Base-by-base conservation (phyloP, 2,797 vertebrate species). In the Neopelma chrysocephalum region DNA sequence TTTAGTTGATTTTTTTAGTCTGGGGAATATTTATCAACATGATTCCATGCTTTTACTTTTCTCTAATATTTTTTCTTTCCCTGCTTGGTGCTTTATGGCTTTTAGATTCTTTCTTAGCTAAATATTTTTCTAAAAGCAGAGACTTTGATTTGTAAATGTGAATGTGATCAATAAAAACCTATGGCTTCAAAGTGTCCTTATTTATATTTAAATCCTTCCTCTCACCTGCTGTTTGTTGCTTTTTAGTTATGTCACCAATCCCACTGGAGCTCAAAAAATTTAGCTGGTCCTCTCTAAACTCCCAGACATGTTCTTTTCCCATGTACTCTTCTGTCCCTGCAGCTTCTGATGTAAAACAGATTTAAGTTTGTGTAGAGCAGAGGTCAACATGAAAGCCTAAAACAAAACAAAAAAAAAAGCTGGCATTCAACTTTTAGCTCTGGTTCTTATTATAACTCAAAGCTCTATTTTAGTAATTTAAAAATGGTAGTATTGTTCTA, bases 201-300 rank as follows among this genome's bases (percentile, higher is more conserved):
- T 95, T 97, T 94, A 76, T 94, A 96, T 96, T 97, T 96, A 95
- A 97, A 94, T 96, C 69, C 61, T 93, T 95, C 95, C 75, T 96
- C 96, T 98, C 98, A 98, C 98, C 98, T 98, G 98, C 98, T 98
- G 98, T 98, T 98, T 98, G 98, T 98, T 98, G 98, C 98, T 98
- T 96, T 98, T 98, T 97, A 97, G 98, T 98, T 98, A 98, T 97
- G 98, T 98, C 98, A 98, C 98, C 98, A 98, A 92, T 98, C 97
- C 93, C 95, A 84, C 47, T 68, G 93, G 96, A 97, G 93, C 90
- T 93, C 68, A 95, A 92, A 95, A 97, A 96, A 85, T 90, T 87
- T 95, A 93, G 90, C 80, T 45, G 3, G 82, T 92, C 58, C 13
- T 94, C 88, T 93, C 72, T 95, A 94, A 94, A 91, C 83, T 93